Evolutionary conservation across 2,113 vertebrate genomes (phyloP), one percentile per base, ranked within the genome.

Genomic region (Rana temporaria): DNA sequence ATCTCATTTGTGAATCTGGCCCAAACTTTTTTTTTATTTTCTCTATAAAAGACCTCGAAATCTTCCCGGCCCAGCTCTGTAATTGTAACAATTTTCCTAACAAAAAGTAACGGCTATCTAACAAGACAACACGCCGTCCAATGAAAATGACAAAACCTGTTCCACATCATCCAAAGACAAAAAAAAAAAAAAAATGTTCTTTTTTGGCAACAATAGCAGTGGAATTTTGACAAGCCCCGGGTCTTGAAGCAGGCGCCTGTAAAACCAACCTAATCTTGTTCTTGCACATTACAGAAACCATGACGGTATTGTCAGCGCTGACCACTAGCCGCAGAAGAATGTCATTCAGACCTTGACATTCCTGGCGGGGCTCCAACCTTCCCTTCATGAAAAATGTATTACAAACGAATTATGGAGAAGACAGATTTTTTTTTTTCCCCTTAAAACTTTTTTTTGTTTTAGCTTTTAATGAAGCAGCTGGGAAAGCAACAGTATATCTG

Each of bases 271-370:
- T 74, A 74, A 59, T 74, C 55, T 57, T 74, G 55, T 59, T 74
- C 59, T n/a, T 59, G 55, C 55, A 59, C 71, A 59, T 34, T 57
- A 60, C 53, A 57, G 42, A 57, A 32, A 22, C 70, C 30, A 15
- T 57, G 52, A 59, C 0, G 0, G 73, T 34, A 20, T 48, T 63
- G 73, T 63, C 30, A 60, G 75, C 15, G 20, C 57, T 76, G 73
- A 62, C 73, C 60, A 63, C 57, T 71, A 30, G 30, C n/a, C 22
- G 20, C 57, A 5, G 17, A 22, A 20, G 57, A 60, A 64, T 81
- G 57, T 72, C 79, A 64, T 32, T 62, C 78, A 80, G 78, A 80
- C 78, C 55, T 71, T 71, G 20, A 24, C 78, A n/a, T 22, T 34
- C 14, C 14, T 52, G 78, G 67, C 34, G 11, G 20, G 32, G 20